These are phyloP conservation scores for Homarus gammarus DNA, from an alignment of 2,888 invertebrate genomes.

Conservation along the genomic window DNA sequence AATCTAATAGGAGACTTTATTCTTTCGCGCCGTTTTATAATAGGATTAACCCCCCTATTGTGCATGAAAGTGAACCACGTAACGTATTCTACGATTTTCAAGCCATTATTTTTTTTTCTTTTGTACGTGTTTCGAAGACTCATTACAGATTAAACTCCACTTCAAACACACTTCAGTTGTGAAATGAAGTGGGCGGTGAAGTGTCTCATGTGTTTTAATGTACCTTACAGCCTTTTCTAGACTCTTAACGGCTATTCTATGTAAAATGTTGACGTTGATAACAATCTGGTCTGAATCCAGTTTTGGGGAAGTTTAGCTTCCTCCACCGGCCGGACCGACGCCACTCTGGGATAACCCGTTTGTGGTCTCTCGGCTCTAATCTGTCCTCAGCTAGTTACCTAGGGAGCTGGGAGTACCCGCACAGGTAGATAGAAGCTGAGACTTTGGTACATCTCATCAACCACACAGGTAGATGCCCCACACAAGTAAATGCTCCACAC, in stretches of 20 bases:
- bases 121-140: background rate
- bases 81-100: background rate
- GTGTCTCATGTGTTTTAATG: conserved; percentile 58
- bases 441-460: background rate
- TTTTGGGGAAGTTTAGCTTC: conserved; percentile 62
- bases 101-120: background rate
- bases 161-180: background rate
- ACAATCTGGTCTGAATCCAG: conserved; percentile 63
- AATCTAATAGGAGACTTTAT: too few relatives aligned
- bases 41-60: background rate
- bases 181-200: conserved; percentile 13
- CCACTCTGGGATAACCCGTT: conserved; percentile 20
- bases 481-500: too few relatives aligned
- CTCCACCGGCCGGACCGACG: conserved; percentile 15
- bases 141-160: background rate
- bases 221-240: conserved; percentile 42
- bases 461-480: background rate
- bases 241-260: conserved; percentile 41
- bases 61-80: conserved; percentile 30
- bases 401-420: background rate
- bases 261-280: conserved; percentile 59
- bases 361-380: background rate
- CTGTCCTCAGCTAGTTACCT: conserved; percentile 3
- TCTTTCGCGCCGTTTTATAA: too few relatives aligned
- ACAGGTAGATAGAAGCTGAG: background rate